These are phyloP conservation scores for Neoscelio sp. DNA, from an alignment of 2,888 invertebrate genomes.

Conservation along the genomic window DNA sequence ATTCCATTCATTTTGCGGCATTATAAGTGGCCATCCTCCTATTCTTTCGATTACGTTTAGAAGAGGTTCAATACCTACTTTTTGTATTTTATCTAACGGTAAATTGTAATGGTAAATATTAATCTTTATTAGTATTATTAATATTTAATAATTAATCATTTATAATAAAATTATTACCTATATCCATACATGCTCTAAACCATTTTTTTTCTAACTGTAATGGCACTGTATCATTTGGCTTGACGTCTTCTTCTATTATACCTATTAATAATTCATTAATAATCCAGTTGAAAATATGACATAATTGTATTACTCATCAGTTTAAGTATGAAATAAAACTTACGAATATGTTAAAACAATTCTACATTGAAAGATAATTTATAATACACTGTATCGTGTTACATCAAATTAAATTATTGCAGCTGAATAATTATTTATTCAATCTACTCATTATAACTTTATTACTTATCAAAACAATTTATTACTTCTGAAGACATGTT, in stretches of 20 bases:
- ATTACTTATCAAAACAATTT: too few relatives aligned
- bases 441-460: too few relatives aligned
- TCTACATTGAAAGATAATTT: too few relatives aligned
- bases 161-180: constrained; percentile 23
- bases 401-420: too few relatives aligned
- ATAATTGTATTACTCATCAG: too few relatives aligned
- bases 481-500: too few relatives aligned
- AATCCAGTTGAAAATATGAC: too few relatives aligned
- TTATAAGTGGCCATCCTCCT: constrained; percentile 56
- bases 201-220: constrained; percentile 38
- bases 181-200: constrained; percentile 48
- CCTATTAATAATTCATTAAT: background rate
- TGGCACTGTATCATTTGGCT: constrained; percentile 23
- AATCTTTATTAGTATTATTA: background rate
- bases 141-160: background rate
- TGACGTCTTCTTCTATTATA: constrained; percentile 43
- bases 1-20: constrained; percentile 22
- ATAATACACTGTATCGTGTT: too few relatives aligned
- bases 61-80: constrained; percentile 25
- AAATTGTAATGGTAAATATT: background rate
- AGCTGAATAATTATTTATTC: too few relatives aligned
- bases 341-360: too few relatives aligned
- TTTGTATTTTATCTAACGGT: constrained; percentile 37
- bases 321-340: too few relatives aligned
- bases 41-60: constrained; percentile 28